These are phyloP conservation scores for Watsonalla binaria DNA, from an alignment of 2,888 invertebrate species.

Conservation along the genomic window DNA sequence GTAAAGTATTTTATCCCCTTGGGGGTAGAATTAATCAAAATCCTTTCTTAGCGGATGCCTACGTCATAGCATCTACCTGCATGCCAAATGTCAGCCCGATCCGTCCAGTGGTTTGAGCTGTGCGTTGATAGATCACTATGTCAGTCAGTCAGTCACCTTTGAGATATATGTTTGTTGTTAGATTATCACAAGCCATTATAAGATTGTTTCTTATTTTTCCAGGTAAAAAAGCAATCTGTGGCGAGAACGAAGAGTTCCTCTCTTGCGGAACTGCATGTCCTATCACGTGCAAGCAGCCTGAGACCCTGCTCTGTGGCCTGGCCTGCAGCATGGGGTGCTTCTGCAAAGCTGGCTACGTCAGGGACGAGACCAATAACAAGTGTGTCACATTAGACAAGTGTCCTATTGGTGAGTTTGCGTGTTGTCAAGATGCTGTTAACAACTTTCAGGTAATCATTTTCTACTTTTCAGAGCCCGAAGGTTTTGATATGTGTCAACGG, in stretches of 20 bases:
- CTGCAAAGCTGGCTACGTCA: constrained; percentile 57
- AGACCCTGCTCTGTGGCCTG: constrained; percentile 44
- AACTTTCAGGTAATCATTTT: too few relatives aligned
- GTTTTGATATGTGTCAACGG: too few relatives aligned
- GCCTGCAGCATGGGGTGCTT: constrained; percentile 67
- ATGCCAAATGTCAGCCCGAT: too few relatives aligned
- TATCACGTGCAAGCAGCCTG: constrained; percentile 53
- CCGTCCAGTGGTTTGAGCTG: too few relatives aligned
- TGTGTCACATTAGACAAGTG: constrained; percentile 61
- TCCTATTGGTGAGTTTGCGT: constrained; percentile 46
- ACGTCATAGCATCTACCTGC: too few relatives aligned
- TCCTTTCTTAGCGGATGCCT: too few relatives aligned
- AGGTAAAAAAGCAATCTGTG: constrained; percentile 42
- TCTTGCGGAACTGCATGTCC: constrained; percentile 60
- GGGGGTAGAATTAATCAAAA: too few relatives aligned
- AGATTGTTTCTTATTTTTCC: not conserved
- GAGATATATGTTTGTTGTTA: too few relatives aligned
- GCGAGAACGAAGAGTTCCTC: constrained; percentile 57
- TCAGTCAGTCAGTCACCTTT: too few relatives aligned
- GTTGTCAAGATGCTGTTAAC: not conserved
- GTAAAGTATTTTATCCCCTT: too few relatives aligned
- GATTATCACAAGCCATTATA: not conserved
- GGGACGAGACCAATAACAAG: constrained; percentile 45
- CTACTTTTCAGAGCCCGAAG: too few relatives aligned
- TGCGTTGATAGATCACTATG: too few relatives aligned